Evolutionary conservation across 2,113 vertebrate species (phyloP).

Genomic region (rat (Rattus norvegicus)): GRCr8 NC_086024.1:40793001-40793500

Average conservation of each 20-base stretch:
- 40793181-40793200: neutral
- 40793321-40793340: neutral
- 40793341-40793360: neutral
- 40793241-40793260: neutral
- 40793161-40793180: neutral
- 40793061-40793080: neutral
- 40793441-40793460: neutral
- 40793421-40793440: neutral
- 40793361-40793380: too few species aligned
- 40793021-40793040: neutral
- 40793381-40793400: neutral
- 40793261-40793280: neutral
- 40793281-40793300: neutral
- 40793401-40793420: neutral
- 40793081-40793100: neutral
- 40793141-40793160: neutral
- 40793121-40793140: neutral
- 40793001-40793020: neutral
- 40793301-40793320: neutral
- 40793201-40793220: neutral
- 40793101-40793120: accelerated
- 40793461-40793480: neutral
- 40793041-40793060: neutral
- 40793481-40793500: neutral
- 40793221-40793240: neutral